Conservation (phyloP, 2,113 vertebrate genomes). For the Ceyx margarethae region DNA sequence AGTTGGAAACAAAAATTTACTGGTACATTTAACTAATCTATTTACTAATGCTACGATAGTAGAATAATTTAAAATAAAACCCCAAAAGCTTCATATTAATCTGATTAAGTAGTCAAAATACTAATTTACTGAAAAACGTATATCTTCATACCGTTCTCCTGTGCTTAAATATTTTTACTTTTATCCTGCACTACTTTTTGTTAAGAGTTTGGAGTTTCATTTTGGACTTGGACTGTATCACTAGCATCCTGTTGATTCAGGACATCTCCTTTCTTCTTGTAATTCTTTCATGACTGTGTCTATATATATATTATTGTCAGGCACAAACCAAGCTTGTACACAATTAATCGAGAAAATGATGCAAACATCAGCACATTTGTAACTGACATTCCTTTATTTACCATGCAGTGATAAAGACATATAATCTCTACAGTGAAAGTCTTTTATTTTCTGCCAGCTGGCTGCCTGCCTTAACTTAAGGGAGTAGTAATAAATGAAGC, state of each 20-base stretch:
- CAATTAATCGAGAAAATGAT: slow-evolving; percentile 16
- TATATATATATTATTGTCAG: background rate
- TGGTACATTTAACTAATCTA: background rate
- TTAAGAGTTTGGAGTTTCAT: background rate
- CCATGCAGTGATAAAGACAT: slow-evolving; percentile 30
- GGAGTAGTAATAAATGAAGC: slow-evolving; percentile 72
- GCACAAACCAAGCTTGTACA: background rate
- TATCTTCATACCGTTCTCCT: background rate
- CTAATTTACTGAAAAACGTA: background rate
- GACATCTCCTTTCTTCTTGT: background rate
- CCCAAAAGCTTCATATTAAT: background rate
- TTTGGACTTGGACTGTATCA: background rate
- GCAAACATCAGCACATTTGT: background rate
- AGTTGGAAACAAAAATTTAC: background rate
- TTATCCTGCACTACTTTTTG: background rate
- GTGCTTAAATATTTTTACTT: background rate
- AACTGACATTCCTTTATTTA: slow-evolving; percentile 26
- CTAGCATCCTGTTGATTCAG: background rate
- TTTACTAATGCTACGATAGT: background rate
- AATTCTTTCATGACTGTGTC: background rate
- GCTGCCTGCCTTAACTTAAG: slow-evolving; percentile 61
- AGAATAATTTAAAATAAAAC: background rate
- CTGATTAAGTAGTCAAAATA: background rate
- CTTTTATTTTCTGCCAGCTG: slow-evolving; percentile 63
- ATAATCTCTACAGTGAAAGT: slow-evolving; percentile 27